These are phyloP conservation scores for Octodon degus DNA, from an alignment of 2,113 vertebrate genomes.

Conservation along the genomic window DNA sequence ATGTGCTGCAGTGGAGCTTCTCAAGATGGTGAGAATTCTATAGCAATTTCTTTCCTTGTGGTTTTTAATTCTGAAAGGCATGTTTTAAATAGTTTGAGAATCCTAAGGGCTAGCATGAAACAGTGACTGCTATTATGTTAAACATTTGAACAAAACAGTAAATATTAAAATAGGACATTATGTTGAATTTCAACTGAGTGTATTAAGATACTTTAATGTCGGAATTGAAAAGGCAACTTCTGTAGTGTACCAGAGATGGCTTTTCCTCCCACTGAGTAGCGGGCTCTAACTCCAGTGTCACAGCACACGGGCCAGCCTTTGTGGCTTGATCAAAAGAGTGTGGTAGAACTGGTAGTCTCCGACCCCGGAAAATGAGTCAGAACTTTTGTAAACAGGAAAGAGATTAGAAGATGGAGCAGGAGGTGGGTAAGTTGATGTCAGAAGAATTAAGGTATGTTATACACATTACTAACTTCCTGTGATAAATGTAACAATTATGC, in stretches of 20 bases:
- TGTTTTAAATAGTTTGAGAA: not conserved
- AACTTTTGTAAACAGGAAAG: not conserved
- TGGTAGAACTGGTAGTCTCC: not conserved
- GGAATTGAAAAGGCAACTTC: slow-evolving; percentile 12
- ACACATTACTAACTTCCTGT: not conserved
- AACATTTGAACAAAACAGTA: slow-evolving; percentile 52
- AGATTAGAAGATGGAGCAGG: not conserved
- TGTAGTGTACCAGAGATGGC: not conserved
- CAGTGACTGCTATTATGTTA: slow-evolving; percentile 18
- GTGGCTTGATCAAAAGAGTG: not conserved
- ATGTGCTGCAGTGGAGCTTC: not conserved
- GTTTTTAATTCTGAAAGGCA: not conserved
- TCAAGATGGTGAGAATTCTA: not conserved
- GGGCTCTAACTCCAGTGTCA: not conserved
- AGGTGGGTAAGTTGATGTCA: not conserved
- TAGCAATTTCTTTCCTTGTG: not conserved
- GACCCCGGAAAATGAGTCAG: not conserved
- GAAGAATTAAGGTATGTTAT: not conserved
- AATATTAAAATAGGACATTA: slow-evolving; percentile 49
- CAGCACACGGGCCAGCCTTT: not conserved
- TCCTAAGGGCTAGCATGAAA: not conserved
- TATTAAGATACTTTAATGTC: not conserved
- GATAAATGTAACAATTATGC: not conserved
- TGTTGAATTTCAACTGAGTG: not conserved
- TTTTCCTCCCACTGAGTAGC: not conserved